These are phyloP conservation scores for Chironex yamaguchii DNA, from an alignment of 30 jellyfish, hydroid and myxozoan genomes.

Conservation along the genomic window DNA sequence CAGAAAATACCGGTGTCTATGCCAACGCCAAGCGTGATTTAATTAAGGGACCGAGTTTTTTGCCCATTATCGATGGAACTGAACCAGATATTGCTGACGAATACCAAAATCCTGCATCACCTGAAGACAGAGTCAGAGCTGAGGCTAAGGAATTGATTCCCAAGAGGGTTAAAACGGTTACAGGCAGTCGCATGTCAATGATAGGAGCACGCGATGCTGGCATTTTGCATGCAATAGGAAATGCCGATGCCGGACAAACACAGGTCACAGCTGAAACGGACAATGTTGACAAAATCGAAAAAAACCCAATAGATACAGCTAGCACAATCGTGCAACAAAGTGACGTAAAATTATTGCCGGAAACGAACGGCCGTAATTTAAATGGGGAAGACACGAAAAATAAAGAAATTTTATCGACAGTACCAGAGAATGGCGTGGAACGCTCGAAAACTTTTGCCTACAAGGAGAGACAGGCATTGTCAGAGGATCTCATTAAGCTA, in stretches of 20 bases:
- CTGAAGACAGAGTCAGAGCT: constrained; percentile 3
- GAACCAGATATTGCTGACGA: constrained; percentile 31
- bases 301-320: background rate
- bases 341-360: background rate
- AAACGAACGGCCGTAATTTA: background rate
- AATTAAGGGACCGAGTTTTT: constrained; percentile 91
- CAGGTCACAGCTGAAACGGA: too few relatives aligned
- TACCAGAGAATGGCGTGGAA: background rate
- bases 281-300: background rate
- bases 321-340: background rate
- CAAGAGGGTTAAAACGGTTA: constrained; percentile 37
- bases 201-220: background rate
- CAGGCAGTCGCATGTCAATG: constrained; percentile 10
- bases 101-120: constrained; percentile 5
- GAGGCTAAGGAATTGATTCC: constrained; percentile 35
- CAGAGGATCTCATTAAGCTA: constrained; percentile 80
- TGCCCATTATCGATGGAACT: constrained; percentile 72
- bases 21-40: constrained; percentile 33
- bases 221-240: background rate
- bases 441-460: constrained; percentile 1
- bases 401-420: background rate
- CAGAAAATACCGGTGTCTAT: background rate
- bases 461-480: constrained; percentile 74
- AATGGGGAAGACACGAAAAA: background rate
- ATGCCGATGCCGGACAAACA: too few relatives aligned